Conservation (phyloP, 2,113 vertebrate species). For the Scomber scombrus region DNA sequence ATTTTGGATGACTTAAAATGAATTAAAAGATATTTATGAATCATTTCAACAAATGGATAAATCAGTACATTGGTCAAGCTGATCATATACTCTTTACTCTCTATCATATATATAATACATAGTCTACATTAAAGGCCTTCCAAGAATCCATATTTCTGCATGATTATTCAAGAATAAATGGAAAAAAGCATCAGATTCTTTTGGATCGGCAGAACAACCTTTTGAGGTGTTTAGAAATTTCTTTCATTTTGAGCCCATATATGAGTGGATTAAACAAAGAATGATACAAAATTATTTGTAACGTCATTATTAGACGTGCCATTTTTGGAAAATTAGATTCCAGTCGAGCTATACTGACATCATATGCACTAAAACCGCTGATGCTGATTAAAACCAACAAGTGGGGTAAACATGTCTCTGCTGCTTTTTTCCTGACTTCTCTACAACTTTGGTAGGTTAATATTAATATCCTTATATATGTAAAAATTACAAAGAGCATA, state of each 20-base stretch:
- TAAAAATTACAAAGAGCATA: constrained; percentile 49
- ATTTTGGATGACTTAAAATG: too few relatives aligned
- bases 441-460: background rate
- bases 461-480: constrained; percentile 45
- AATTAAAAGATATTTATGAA: too few relatives aligned
- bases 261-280: constrained; percentile 57
- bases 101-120: too few relatives aligned
- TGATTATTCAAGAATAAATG: too few relatives aligned
- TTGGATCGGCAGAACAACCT: constrained; percentile 19
- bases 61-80: too few relatives aligned
- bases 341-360: constrained; percentile 4
- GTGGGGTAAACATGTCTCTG: constrained; percentile 61
- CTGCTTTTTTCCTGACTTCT: constrained; percentile 45
- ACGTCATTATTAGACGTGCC: constrained; percentile 29
- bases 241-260: constrained; percentile 57
- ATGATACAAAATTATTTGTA: constrained; percentile 43
- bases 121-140: too few relatives aligned
- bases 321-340: constrained; percentile 28
- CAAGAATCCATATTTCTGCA: too few relatives aligned
- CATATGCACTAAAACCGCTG: constrained; percentile 13
- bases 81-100: too few relatives aligned
- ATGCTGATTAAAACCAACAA: constrained; percentile 38
- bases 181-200: background rate
- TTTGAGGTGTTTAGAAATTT: constrained; percentile 41
- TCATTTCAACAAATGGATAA: too few relatives aligned